phyloP scores from a whole-genome alignment of 2,888 invertebrate genomes.

The Ferrisia virgata region DNA sequence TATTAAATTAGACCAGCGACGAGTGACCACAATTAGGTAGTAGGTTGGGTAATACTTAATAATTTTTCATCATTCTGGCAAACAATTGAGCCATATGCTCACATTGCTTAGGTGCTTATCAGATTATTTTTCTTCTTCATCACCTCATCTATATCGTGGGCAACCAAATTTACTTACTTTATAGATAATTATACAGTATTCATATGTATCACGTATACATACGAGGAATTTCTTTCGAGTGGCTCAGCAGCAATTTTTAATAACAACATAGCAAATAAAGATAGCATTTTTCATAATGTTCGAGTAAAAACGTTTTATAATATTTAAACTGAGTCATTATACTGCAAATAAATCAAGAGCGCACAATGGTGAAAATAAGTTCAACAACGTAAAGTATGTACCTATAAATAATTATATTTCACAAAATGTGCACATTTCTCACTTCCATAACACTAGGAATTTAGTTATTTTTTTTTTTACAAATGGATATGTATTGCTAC shows the following conservation, averaged over 20 bases:
- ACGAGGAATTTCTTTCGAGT: neutral
- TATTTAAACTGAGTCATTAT: conserved; percentile 26
- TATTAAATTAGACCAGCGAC: too few species aligned
- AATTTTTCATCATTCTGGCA: too few species aligned
- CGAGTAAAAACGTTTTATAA: neutral
- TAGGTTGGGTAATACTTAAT: too few species aligned
- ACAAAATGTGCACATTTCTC: neutral
- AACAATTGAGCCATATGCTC: too few species aligned
- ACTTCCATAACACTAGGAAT: neutral
- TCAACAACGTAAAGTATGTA: neutral
- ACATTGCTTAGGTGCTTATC: too few species aligned
- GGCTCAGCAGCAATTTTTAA: neutral
- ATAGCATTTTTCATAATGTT: conserved; percentile 22
- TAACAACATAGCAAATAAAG: neutral
- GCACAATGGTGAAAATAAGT: neutral
- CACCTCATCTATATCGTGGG: too few species aligned
- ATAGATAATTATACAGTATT: too few species aligned
- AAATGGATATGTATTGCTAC: neutral
- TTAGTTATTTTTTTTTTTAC: neutral
- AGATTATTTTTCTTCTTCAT: too few species aligned
- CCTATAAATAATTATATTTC: too few species aligned
- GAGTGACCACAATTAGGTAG: too few species aligned
- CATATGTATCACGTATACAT: neutral
- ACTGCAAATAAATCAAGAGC: conserved; percentile 5
- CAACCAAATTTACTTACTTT: too few species aligned